phyloP scores from a whole-genome alignment of 1,140 invertebrate species.

The Gonioctena quinquepunctata region DNA sequence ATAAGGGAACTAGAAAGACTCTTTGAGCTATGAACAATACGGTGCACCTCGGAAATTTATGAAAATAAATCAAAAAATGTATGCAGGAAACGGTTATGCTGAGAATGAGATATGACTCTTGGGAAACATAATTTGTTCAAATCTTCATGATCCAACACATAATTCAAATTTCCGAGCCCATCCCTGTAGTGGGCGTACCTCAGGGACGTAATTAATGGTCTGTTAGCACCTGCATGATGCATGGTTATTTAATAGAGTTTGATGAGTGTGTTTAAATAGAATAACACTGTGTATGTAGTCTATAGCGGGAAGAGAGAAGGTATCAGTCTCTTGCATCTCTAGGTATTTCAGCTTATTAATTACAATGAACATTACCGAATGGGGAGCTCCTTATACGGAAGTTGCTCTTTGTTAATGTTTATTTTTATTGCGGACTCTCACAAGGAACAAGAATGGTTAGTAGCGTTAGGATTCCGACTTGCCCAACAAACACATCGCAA shows the following conservation, averaged over 20 bases:
- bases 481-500: too few relatives aligned
- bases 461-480: too few relatives aligned
- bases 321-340: not conserved
- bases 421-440: not conserved
- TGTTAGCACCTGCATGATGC: conserved; percentile 7
- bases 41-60: too few relatives aligned
- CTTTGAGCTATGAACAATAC: too few relatives aligned
- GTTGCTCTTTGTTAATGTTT: not conserved
- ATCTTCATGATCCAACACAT: not conserved
- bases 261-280: conserved; percentile 13
- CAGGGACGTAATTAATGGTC: conserved; percentile 3
- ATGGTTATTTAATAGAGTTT: conserved; percentile 14
- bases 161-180: not conserved
- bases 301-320: not conserved
- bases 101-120: too few relatives aligned
- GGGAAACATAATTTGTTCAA: too few relatives aligned
- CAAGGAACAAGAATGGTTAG: too few relatives aligned
- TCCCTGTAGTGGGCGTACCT: conserved; percentile 1
- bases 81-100: too few relatives aligned
- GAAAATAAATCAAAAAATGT: too few relatives aligned
- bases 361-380: not conserved
- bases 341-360: not conserved
- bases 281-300: conserved; percentile 3
- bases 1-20: too few relatives aligned
- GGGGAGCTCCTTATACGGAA: not conserved